Percentiles rank a stretch among this genome's conserved stretches.
Conservation (phyloP, 2,888 invertebrate genomes). For the Drepanosiphum platanoidis region DNA sequence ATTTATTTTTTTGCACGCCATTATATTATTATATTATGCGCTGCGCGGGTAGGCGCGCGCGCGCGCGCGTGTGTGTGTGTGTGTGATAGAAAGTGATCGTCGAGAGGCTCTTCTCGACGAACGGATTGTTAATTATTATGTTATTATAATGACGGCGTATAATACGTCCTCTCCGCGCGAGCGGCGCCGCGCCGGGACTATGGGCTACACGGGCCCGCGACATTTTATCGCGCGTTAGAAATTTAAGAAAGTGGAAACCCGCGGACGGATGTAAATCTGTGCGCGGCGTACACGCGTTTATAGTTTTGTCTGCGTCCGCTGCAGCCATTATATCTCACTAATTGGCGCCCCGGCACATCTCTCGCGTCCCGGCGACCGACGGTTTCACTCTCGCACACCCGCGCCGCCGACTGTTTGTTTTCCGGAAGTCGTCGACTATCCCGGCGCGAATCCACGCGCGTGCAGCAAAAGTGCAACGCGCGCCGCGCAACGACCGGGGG, state of each 20-base stretch:
- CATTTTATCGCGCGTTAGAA: slow-evolving; percentile 36
- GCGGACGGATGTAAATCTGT: background rate
- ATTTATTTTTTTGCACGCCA: background rate
- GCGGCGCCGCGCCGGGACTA: background rate
- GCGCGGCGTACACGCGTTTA: background rate
- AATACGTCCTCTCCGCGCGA: background rate
- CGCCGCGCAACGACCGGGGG: no score
- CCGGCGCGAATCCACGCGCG: no score
- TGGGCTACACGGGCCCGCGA: slow-evolving; percentile 13
- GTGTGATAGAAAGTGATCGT: slow-evolving; percentile 32
- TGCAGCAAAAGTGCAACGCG: background rate
- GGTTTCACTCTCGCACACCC: background rate
- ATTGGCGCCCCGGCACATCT: background rate
- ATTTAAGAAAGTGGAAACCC: slow-evolving; percentile 45
- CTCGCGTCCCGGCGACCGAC: background rate
- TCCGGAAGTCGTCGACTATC: no score
- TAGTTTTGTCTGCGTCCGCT: background rate
- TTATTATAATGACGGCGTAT: background rate
- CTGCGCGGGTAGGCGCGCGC: background rate
- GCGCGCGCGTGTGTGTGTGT: no score
- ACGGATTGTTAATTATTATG: background rate
- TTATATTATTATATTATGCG: background rate
- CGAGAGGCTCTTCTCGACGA: background rate
- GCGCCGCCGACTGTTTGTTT: background rate
- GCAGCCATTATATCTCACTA: slow-evolving; percentile 17